Evolutionary conservation across 2,113 vertebrate species (phyloP).

Genomic region (Malurus elegans): DNA sequence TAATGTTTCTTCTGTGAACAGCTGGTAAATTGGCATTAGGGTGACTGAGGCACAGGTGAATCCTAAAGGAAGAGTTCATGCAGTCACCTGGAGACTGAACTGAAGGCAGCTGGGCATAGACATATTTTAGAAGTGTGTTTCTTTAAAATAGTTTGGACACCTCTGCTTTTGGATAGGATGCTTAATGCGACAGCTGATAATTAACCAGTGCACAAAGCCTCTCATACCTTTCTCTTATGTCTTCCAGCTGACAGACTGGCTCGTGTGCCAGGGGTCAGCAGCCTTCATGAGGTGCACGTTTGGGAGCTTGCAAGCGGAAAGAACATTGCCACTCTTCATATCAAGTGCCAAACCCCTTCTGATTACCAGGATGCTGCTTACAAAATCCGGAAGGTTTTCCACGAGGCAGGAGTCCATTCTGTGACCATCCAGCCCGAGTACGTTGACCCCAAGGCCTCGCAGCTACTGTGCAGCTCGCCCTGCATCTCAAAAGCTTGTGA

Average conservation of each 20-base stretch:
- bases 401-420: slow-evolving; percentile 74
- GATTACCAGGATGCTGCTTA: slow-evolving; percentile 57
- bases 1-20: not conserved
- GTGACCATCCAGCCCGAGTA: slow-evolving; percentile 84
- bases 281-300: slow-evolving; percentile 81
- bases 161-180: not conserved
- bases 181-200: not conserved
- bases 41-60: not conserved
- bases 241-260: slow-evolving; percentile 73
- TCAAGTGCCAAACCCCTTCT: slow-evolving; percentile 68
- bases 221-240: not conserved
- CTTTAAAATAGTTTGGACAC: not conserved
- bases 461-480: slow-evolving; percentile 64
- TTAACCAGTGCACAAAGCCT: not conserved
- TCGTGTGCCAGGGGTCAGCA: slow-evolving; percentile 66
- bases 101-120: not conserved
- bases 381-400: slow-evolving; percentile 78
- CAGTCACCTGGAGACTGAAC: not conserved
- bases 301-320: slow-evolving; percentile 81
- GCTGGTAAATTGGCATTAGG: not conserved
- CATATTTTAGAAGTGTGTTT: not conserved
- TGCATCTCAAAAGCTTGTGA: slow-evolving; percentile 75
- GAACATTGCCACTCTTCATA: slow-evolving; percentile 81
- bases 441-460: slow-evolving; percentile 22
- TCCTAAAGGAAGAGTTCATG: not conserved